Percentiles rank a stretch among this genome's conserved stretches.
phyloP scores from a whole-genome alignment of 2,113 vertebrate genomes.

The Pycnonotus jocosus region DNA sequence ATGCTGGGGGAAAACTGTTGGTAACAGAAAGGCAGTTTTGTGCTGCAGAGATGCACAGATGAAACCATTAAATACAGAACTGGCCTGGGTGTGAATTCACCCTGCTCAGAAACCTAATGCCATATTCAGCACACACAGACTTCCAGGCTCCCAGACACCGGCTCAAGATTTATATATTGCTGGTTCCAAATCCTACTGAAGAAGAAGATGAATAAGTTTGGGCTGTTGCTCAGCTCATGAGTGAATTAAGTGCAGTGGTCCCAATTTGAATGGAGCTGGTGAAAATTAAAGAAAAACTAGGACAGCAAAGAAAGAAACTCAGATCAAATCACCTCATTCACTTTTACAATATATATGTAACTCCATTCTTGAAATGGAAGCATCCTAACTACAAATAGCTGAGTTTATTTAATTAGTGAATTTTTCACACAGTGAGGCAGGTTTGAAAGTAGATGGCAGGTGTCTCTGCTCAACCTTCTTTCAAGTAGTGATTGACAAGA shows the following conservation, averaged over 20 bases:
- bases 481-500: background rate
- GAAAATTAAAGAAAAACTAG: background rate
- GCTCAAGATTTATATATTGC: background rate
- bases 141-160: background rate
- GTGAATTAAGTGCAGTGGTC: background rate
- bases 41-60: background rate
- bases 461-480: background rate
- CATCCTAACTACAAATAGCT: background rate
- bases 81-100: background rate
- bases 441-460: conserved; percentile 37
- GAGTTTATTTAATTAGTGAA: background rate
- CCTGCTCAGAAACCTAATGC: background rate
- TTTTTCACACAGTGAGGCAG: background rate
- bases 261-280: background rate
- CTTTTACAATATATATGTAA: background rate
- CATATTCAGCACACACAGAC: background rate
- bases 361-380: background rate
- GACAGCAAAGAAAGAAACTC: background rate
- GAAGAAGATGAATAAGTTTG: background rate
- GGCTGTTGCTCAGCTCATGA: background rate
- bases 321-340: background rate
- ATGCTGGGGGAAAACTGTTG: accelerated
- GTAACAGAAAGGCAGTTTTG: background rate
- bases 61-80: background rate
- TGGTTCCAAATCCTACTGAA: background rate